These are phyloP conservation scores for Orientallactaga bullata DNA, from an alignment of 2,113 vertebrate species.

Conservation along the genomic window DNA sequence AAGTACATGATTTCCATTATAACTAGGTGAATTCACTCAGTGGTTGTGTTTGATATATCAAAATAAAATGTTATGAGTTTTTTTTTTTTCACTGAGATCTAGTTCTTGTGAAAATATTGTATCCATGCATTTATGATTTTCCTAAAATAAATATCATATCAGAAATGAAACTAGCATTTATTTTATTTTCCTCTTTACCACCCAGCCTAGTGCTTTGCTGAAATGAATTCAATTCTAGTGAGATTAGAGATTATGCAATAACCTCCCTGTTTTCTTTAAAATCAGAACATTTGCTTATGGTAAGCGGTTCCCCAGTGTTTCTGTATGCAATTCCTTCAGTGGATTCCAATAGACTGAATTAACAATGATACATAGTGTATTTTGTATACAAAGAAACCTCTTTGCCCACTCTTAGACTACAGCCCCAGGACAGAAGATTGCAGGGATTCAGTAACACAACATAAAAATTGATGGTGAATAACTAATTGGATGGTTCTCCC, in stretches of 20 bases:
- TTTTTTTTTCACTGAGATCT: background rate
- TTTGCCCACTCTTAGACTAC: conserved; percentile 42
- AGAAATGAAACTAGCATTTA: background rate
- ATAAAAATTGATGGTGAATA: conserved; percentile 55
- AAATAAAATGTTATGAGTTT: background rate
- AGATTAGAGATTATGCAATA: conserved; percentile 42
- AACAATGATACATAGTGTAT: conserved; percentile 51
- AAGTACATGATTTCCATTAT: background rate
- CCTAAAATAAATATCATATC: conserved; percentile 1
- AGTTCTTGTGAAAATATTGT: background rate
- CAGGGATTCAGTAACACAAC: conserved; percentile 47
- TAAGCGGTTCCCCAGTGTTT: conserved; percentile 53
- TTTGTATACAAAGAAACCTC: conserved; percentile 48
- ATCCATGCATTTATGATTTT: background rate
- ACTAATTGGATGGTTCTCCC: background rate
- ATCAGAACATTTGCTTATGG: conserved; percentile 32
- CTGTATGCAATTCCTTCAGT: conserved; percentile 51
- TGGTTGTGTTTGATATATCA: background rate
- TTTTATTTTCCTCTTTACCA: conserved; percentile 23
- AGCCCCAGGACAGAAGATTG: conserved; percentile 30
- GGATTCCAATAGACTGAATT: conserved; percentile 54
- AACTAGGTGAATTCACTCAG: background rate
- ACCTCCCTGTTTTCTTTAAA: conserved; percentile 1
- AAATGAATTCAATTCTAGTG: conserved; percentile 48
- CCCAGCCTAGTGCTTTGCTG: background rate